phyloP scores from a whole-genome alignment of 2,888 invertebrate species.

The Geotrupes spiniger region DNA sequence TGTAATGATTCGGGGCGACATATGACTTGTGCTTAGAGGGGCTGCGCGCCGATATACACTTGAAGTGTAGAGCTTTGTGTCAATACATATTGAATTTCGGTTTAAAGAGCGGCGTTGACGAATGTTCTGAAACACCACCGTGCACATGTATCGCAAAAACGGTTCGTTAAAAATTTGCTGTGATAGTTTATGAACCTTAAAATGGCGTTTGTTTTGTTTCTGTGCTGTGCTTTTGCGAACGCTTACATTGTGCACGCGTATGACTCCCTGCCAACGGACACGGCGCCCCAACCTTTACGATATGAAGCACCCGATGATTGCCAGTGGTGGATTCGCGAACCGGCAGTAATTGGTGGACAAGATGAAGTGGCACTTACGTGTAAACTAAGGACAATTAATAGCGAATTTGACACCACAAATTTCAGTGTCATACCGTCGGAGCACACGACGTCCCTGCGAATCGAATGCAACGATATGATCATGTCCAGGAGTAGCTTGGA shows the following conservation, averaged over 20 bases:
- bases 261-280: constrained; percentile 16
- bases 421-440: constrained; percentile 84
- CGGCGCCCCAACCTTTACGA: constrained; percentile 48
- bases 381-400: constrained; percentile 79
- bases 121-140: constrained; percentile 9
- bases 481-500: constrained; percentile 77
- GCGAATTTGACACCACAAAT: constrained; percentile 84
- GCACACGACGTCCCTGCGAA: constrained; percentile 73
- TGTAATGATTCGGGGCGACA: constrained; percentile 30
- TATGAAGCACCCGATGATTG: constrained; percentile 88
- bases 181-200: too few relatives aligned
- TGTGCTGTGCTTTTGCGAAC: constrained; percentile 13
- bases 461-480: constrained; percentile 77
- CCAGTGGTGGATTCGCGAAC: constrained; percentile 70
- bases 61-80: constrained; percentile 30
- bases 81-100: constrained; percentile 31
- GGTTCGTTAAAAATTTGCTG: too few relatives aligned
- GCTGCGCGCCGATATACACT: constrained; percentile 29
- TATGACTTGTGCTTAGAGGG: constrained; percentile 28
- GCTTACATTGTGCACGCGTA: constrained; percentile 1
- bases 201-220: constrained; percentile 5
- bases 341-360: constrained; percentile 53
- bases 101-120: constrained; percentile 25
- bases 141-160: constrained; percentile 12
- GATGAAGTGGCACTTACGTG: constrained; percentile 77